Conservation (phyloP, 2,113 vertebrate species). For the Nothobranchius furzeri region DNA sequence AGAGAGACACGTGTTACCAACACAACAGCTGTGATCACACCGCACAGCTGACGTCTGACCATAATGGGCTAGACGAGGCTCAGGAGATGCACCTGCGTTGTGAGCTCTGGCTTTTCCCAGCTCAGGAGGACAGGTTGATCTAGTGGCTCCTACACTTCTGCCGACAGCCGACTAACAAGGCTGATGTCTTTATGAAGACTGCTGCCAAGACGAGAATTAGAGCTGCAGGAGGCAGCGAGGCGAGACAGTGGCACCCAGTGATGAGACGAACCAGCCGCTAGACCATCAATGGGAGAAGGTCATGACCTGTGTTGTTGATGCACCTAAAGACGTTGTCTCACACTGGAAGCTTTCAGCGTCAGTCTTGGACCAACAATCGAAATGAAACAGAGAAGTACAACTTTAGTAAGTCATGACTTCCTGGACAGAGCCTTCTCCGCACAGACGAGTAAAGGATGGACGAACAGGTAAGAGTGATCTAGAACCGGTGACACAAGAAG, state of each 20-base stretch:
- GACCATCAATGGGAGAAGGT: slow-evolving; percentile 20
- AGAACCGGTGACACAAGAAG: no score
- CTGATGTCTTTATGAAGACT: slow-evolving; percentile 69
- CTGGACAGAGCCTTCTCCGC: no score
- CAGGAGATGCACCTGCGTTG: slow-evolving; percentile 43
- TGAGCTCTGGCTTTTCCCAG: slow-evolving; percentile 17
- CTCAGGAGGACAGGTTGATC: slow-evolving; percentile 60
- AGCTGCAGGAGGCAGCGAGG: slow-evolving; percentile 6
- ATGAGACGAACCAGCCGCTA: slow-evolving; percentile 3
- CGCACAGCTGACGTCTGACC: slow-evolving; percentile 44
- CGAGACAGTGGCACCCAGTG: neutral
- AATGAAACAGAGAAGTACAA: no score
- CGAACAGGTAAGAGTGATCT: no score
- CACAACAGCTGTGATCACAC: slow-evolving; percentile 29
- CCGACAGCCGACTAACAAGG: slow-evolving; percentile 70
- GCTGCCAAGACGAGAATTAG: slow-evolving; percentile 21
- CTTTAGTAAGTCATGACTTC: no score
- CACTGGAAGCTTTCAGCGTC: no score
- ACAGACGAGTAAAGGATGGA: no score
- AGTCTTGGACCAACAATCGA: no score
- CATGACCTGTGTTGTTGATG: neutral
- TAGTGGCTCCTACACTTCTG: slow-evolving; percentile 42
- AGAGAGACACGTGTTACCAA: slow-evolving; percentile 39
- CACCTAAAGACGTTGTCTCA: no score
- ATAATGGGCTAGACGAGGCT: slow-evolving; percentile 41